These are phyloP conservation scores for Hydropotes inermis DNA, from an alignment of 2,113 vertebrate species.

Conservation along the genomic window DNA sequence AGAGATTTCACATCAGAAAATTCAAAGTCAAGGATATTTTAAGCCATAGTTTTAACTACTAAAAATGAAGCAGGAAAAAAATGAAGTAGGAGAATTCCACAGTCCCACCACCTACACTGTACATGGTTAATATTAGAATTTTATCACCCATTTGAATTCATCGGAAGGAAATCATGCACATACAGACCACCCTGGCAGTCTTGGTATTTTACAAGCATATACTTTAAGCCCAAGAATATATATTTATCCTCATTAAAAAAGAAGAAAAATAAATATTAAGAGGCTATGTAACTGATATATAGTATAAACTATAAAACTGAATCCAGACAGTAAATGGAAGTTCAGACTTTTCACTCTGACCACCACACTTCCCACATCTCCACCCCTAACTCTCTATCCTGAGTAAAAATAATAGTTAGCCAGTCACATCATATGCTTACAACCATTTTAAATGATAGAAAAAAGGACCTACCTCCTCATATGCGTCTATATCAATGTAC, in stretches of 20 bases:
- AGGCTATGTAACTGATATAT: not conserved
- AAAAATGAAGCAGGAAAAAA: not conserved
- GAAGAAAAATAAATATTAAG: not conserved
- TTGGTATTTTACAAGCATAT: not conserved
- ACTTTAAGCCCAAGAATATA: not conserved
- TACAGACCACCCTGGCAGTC: not conserved
- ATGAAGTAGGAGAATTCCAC: not conserved
- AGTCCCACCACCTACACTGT: not conserved
- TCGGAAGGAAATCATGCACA: not conserved
- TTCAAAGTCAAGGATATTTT: not conserved
- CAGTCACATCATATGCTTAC: not conserved
- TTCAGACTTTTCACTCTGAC: not conserved
- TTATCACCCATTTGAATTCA: not conserved
- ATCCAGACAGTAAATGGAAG: not conserved
- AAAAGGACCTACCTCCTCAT: constrained; percentile 88
- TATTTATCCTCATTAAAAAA: not conserved
- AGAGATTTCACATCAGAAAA: not conserved
- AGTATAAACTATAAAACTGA: not conserved
- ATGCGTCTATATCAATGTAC: constrained; percentile 91
- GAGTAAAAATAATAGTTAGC: not conserved
- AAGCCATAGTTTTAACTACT: not conserved
- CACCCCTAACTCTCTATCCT: not conserved
- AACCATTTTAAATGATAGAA: not conserved
- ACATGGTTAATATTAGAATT: not conserved
- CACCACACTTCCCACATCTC: not conserved